These are phyloP conservation scores for Agriotes lineatus DNA, from an alignment of 2,888 invertebrate species.

Conservation along the genomic window DNA sequence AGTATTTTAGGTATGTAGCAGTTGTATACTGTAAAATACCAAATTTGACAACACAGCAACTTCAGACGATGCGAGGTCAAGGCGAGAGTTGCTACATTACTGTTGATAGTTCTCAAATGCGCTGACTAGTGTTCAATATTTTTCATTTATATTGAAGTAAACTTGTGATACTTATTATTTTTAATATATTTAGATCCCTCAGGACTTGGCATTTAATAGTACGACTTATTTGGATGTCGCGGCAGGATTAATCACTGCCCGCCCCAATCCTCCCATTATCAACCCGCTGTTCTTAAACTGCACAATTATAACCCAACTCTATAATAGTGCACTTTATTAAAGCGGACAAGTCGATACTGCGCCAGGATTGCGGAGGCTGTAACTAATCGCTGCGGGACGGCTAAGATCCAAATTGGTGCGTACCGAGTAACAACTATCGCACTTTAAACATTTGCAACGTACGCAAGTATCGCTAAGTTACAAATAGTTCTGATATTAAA, in stretches of 20 bases:
- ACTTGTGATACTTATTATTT: constrained; percentile 67
- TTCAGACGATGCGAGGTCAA: constrained; percentile 19
- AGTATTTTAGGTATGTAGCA: constrained; percentile 12
- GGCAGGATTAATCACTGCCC: neutral
- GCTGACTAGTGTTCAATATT: constrained; percentile 59
- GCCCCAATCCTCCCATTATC: neutral
- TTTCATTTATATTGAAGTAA: constrained; percentile 62
- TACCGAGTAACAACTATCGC: constrained; percentile 28
- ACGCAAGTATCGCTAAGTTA: constrained; percentile 36
- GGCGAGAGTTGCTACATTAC: constrained; percentile 37
- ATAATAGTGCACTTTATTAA: too few relatives aligned
- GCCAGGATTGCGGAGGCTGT: neutral
- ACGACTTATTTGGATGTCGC: constrained; percentile 46
- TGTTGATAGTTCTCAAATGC: constrained; percentile 31
- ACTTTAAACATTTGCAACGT: constrained; percentile 38
- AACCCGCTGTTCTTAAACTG: constrained; percentile 1
- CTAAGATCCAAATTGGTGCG: constrained; percentile 33
- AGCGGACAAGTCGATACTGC: too few relatives aligned
- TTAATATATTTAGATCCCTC: constrained; percentile 63
- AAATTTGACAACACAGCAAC: constrained; percentile 27
- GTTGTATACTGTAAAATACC: constrained; percentile 10
- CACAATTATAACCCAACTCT: neutral
- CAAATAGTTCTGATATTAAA: constrained; percentile 43
- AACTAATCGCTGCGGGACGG: neutral
- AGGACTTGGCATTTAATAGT: constrained; percentile 59